Conservation (phyloP, 2,888 invertebrate genomes). For the Nephrotoma appendiculata region DNA sequence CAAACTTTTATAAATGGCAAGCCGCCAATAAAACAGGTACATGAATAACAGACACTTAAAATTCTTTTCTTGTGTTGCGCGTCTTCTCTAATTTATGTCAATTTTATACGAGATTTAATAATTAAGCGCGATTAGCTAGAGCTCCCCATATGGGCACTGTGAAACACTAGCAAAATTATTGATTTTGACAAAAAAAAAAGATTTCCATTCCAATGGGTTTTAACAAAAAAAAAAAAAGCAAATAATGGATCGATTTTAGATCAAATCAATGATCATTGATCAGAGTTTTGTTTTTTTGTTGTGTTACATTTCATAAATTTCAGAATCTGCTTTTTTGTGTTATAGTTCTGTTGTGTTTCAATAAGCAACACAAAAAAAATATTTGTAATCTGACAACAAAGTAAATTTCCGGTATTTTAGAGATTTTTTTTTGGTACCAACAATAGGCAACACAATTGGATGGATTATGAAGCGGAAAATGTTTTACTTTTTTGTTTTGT, state of each 20-base stretch:
- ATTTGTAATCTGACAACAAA: neutral
- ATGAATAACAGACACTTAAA: no score
- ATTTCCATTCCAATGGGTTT: neutral
- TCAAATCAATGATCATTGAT: neutral
- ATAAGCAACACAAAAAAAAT: neutral
- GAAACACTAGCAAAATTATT: no score
- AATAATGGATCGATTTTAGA: neutral
- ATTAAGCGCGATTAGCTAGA: no score
- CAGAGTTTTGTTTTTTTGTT: neutral
- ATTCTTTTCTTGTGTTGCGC: no score
- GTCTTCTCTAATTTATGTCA: no score
- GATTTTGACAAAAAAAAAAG: no score
- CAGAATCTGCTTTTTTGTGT: neutral
- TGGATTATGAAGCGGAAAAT: neutral
- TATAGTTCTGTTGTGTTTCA: neutral
- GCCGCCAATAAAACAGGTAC: no score
- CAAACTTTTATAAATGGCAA: no score
- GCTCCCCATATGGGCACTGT: no score
- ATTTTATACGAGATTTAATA: no score
- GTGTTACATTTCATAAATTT: neutral
- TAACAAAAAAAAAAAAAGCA: neutral
- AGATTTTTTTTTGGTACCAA: neutral
- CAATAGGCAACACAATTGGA: neutral
- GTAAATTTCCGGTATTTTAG: neutral
- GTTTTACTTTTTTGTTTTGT: neutral